A percentile compares a stretch with the other conserved stretches of the same genome.
Evolutionary conservation across 2,113 vertebrate genomes (phyloP).

Genomic region (Saccopteryx bilineata): DNA sequence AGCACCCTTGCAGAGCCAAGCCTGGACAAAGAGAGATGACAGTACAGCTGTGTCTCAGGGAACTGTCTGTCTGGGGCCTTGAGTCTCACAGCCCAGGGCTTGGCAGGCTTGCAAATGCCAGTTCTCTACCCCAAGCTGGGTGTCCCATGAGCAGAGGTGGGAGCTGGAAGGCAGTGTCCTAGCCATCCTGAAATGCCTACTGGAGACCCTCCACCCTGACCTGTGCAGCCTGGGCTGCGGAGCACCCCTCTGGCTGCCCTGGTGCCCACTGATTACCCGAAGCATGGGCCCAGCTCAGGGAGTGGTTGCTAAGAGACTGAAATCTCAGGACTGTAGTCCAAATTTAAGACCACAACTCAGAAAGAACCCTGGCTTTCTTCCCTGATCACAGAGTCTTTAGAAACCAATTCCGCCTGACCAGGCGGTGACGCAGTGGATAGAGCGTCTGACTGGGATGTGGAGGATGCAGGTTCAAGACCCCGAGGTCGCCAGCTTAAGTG

Average conservation of each 20-base stretch:
- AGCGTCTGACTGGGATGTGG: too few species aligned
- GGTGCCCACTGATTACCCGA: not conserved
- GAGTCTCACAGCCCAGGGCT: not conserved
- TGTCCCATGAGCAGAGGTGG: not conserved
- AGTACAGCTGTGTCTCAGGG: not conserved
- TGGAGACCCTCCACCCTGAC: not conserved
- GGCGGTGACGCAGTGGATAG: too few species aligned
- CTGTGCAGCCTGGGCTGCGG: not conserved
- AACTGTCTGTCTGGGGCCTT: not conserved
- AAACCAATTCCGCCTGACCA: not conserved
- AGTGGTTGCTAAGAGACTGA: constrained; percentile 36
- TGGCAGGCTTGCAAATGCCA: not conserved
- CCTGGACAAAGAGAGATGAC: not conserved
- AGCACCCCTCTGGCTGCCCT: accelerated
- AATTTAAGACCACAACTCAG: not conserved
- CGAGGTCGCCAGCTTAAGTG: too few species aligned
- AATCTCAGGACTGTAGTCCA: not conserved
- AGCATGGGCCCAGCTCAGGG: not conserved
- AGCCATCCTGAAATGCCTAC: not conserved
- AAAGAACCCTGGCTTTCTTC: not conserved
- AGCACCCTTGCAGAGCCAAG: not conserved
- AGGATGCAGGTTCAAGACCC: too few species aligned
- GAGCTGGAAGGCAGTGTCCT: accelerated
- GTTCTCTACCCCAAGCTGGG: not conserved
- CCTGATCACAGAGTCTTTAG: not conserved